Percentiles rank a stretch among this genome's conserved stretches.
Evolutionary conservation across 2,797 vertebrate genomes (phyloP).

Genomic region (Darevskia mixta): DNA sequence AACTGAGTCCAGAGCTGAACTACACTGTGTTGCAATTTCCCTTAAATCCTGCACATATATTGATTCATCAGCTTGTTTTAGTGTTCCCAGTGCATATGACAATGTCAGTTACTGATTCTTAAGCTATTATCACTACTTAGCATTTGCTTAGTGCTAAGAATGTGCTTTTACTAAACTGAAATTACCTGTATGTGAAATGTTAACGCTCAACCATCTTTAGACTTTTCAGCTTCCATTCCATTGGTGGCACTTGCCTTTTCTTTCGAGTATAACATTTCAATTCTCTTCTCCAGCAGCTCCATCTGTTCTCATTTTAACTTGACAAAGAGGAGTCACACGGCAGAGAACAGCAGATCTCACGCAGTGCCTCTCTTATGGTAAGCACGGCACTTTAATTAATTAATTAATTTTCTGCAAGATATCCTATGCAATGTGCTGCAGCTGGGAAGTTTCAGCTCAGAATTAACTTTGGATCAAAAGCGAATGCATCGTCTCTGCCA

Average conservation of each 20-base stretch:
- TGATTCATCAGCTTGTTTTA: background rate
- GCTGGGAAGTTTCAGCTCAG: conserved; percentile 34
- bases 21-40: background rate
- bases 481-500: conserved; percentile 49
- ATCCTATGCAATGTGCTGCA: conserved; percentile 32
- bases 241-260: background rate
- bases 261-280: conserved; percentile 23
- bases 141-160: conserved; percentile 9
- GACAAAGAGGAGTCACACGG: conserved; percentile 35
- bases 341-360: conserved; percentile 28
- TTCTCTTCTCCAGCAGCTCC: conserved; percentile 18
- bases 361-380: conserved; percentile 10
- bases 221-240: conserved; percentile 5
- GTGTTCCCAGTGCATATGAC: background rate
- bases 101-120: background rate
- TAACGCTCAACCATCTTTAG: conserved; percentile 17
- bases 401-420: conserved; percentile 28
- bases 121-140: background rate
- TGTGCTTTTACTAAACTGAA: background rate
- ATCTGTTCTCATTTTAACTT: conserved; percentile 38
- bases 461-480: conserved; percentile 54
- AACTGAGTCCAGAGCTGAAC: background rate
- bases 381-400: background rate
- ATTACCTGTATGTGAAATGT: background rate
- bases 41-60: background rate